These are phyloP conservation scores for Epistrophe eligans DNA, from an alignment of 2,888 invertebrate species.

Conservation along the genomic window DNA sequence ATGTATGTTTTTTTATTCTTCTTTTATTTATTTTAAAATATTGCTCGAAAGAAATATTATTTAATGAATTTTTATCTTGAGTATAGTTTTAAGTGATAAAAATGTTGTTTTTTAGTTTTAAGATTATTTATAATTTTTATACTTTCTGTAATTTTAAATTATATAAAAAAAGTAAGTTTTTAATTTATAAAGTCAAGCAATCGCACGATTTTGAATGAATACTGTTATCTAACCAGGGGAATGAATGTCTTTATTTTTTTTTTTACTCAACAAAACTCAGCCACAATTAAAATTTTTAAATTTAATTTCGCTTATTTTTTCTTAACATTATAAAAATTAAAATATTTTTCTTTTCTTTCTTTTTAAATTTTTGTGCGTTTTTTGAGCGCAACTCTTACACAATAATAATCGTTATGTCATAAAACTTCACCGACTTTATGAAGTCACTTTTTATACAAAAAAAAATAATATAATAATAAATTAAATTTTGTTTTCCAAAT, in stretches of 20 bases:
- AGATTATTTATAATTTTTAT: not conserved
- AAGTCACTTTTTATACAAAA: constrained; percentile 61
- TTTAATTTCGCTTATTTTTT: constrained; percentile 46
- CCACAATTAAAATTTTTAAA: constrained; percentile 77
- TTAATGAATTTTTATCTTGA: constrained; percentile 15
- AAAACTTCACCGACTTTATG: constrained; percentile 56
- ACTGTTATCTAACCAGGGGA: not conserved
- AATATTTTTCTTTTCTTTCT: constrained; percentile 3
- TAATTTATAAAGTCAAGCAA: constrained; percentile 75
- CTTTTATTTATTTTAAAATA: constrained; percentile 32
- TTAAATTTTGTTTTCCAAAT: constrained; percentile 54
- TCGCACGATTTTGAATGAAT: constrained; percentile 60
- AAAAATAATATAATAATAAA: constrained; percentile 38
- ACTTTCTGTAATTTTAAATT: constrained; percentile 57
- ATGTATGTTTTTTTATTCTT: constrained; percentile 43
- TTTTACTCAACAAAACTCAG: constrained; percentile 76
- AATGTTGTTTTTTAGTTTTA: not conserved
- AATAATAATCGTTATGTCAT: constrained; percentile 58
- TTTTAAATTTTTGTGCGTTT: constrained; percentile 77
- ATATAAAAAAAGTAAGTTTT: not conserved
- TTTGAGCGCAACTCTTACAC: constrained; percentile 78
- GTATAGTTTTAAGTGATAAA: constrained; percentile 17
- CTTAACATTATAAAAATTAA: not conserved
- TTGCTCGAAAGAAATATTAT: constrained; percentile 58
- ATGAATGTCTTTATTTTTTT: constrained; percentile 8